Evolutionary conservation across 2,113 vertebrate genomes (phyloP), one percentile per base, ranked within the genome.

Genomic region (Regulus satrapa): DNA sequence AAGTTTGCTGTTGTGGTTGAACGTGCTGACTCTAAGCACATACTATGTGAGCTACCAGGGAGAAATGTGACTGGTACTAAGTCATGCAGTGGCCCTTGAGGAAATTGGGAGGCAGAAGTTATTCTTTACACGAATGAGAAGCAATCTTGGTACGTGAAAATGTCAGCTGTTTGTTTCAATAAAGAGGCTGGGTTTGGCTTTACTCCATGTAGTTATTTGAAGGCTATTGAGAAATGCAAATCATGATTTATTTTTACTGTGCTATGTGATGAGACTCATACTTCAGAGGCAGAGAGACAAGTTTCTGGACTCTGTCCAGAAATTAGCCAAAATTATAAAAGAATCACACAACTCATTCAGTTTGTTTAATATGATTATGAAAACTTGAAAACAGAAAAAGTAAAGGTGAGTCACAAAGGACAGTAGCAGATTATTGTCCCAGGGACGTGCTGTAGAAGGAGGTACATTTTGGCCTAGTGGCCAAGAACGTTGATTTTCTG

Each of bases 1-100:
- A 66, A 91, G 71, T 89, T 80, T 68, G 23, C 49, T 79, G 58
- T 84, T 84, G 95, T 92, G 72, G 91, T 61, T 90, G 75, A 84
- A 86, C 25, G 4, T 89, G 95, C 96, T 98, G 98, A 97, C 93
- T 98, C 93, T 97, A 62, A 88, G 64, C 24, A 41, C 36, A 88
- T 48, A 78, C 81, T 97, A 95, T 49, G 78, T 97, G 97, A 97
- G 94, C 78, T 19, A 73, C 91, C 61, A 41, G 89, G 69, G 72
- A 73, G 56, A 88, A 85, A 72, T 38, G 31, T 77, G 72, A 46
- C 91, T 52, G 56, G 72, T 40, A 32, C 15, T 28, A 62, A 45
- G 55, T 66, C 21, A 29, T 8, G 18, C 49, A 74, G 69, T 76
- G 67, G 59, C 48, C 40, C 45, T 16, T 38, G n/a, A 51, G 79